Percentiles rank a stretch among this genome's conserved stretches.
These are phyloP conservation scores for Brassicogethes aeneus DNA, from an alignment of 2,888 invertebrate species.

Conservation along the genomic window DNA sequence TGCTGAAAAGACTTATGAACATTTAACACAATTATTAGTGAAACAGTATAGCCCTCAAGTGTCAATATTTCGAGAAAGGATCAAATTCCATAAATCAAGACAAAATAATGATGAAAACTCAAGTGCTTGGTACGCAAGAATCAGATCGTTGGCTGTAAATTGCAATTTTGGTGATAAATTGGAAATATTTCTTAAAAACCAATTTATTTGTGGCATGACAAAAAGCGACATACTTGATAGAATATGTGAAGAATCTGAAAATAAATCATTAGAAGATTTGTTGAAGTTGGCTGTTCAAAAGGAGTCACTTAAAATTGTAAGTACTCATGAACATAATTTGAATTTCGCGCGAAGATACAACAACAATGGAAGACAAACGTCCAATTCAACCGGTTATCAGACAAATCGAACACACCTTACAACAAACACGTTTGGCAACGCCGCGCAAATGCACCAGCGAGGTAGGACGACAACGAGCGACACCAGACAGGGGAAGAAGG, in stretches of 20 bases:
- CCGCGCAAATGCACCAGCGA: not conserved
- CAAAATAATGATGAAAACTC: slow-evolving; percentile 4
- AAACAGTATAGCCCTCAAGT: slow-evolving; percentile 8
- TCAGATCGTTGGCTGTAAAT: slow-evolving; percentile 7
- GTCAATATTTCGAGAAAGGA: slow-evolving; percentile 6
- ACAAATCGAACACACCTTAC: not conserved
- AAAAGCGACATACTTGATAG: slow-evolving; percentile 6
- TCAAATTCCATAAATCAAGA: slow-evolving; percentile 8
- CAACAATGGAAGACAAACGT: not conserved
- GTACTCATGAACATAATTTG: not conserved
- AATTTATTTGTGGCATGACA: no score
- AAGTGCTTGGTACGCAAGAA: slow-evolving; percentile 8
- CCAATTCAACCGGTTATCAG: not conserved
- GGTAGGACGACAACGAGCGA: not conserved
- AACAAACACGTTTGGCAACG: not conserved
- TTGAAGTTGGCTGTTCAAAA: slow-evolving; percentile 1
- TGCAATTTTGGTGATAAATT: no score
- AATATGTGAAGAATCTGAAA: slow-evolving; percentile 3
- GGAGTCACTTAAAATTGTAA: not conserved
- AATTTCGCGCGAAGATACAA: not conserved
- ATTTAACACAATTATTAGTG: slow-evolving; percentile 7
- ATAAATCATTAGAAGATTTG: slow-evolving; percentile 1
- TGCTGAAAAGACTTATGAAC: slow-evolving; percentile 3
- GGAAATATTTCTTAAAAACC: no score
- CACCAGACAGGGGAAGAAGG: not conserved